phyloP scores from a whole-genome alignment of 2,113 vertebrate species.

The Philantomba maxwellii region DNA sequence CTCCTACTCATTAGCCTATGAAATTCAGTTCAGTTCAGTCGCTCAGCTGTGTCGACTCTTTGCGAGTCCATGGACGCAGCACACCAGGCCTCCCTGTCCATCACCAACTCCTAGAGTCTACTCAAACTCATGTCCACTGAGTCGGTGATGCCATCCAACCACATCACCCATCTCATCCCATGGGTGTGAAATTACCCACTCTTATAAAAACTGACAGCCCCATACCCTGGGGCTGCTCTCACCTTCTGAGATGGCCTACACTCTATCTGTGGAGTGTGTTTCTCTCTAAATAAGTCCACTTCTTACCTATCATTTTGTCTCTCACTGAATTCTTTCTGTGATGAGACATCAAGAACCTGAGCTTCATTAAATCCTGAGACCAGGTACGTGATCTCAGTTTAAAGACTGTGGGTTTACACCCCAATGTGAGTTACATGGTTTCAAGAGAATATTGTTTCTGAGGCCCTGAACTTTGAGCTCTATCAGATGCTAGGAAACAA shows the following conservation, averaged over 20 bases:
- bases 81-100: neutral
- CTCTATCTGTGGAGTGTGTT: neutral
- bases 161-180: neutral
- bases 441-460: neutral
- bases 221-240: neutral
- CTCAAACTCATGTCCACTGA: neutral
- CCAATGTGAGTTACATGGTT: neutral
- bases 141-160: neutral
- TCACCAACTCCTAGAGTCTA: neutral
- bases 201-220: neutral
- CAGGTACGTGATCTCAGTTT: neutral
- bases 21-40: neutral
- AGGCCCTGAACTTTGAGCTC: neutral
- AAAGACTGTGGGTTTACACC: neutral
- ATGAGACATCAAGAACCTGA: neutral
- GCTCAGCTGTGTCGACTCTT: neutral
- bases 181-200: neutral
- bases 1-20: neutral
- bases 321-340: neutral
- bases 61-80: neutral
- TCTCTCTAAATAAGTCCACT: neutral
- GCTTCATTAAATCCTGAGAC: neutral
- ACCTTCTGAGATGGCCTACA: neutral
- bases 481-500: neutral
- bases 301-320: neutral